phyloP scores from a whole-genome alignment of 1,140 invertebrate species.

The Riptortus pedestris region DNA sequence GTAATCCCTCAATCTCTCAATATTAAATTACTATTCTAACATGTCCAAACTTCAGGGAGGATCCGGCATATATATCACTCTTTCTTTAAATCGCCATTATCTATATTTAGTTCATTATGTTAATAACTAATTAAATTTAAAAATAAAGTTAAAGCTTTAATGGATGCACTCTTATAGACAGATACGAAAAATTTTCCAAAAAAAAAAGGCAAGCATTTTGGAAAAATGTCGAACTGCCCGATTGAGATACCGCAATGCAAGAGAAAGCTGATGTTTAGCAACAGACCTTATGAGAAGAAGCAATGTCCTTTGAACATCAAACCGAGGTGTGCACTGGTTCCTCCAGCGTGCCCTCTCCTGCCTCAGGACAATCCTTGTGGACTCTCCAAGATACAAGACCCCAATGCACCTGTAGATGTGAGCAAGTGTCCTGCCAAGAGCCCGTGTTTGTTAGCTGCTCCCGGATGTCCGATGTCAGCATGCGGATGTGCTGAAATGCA shows the following conservation, averaged over 20 bases:
- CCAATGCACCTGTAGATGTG: background rate
- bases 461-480: background rate
- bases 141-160: too few relatives aligned
- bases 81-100: too few relatives aligned
- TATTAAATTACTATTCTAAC: too few relatives aligned
- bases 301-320: constrained; percentile 4
- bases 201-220: background rate
- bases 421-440: background rate
- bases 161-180: too few relatives aligned
- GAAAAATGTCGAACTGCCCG: background rate
- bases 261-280: background rate
- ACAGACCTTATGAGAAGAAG: background rate
- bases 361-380: background rate
- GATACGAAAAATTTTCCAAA: background rate
- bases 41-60: too few relatives aligned
- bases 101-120: too few relatives aligned
- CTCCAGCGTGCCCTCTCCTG: background rate
- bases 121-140: too few relatives aligned
- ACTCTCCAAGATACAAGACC: background rate
- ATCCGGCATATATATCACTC: too few relatives aligned
- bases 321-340: background rate
- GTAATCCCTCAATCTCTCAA: too few relatives aligned
- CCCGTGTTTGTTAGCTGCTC: background rate
- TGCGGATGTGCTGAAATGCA: background rate
- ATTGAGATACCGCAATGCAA: background rate